Percentiles rank a stretch among this genome's conserved stretches.
Conservation (phyloP, 2,797 vertebrate genomes). For the Darevskia mixta region DNA sequence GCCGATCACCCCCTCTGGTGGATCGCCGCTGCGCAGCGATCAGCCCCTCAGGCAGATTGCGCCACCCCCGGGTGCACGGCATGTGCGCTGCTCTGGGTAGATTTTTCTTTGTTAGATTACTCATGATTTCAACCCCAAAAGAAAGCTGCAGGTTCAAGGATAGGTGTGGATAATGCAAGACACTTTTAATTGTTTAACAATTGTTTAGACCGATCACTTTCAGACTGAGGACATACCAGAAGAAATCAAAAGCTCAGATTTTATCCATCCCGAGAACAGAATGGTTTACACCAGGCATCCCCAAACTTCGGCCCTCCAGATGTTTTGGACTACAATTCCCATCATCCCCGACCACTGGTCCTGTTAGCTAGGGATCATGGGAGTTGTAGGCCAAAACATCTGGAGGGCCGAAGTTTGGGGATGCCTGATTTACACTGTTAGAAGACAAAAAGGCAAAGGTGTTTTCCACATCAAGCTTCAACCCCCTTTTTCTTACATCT, state of each 20-base stretch:
- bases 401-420: too few relatives aligned
- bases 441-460: neutral
- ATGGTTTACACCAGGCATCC: neutral
- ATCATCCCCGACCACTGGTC: too few relatives aligned
- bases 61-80: too few relatives aligned
- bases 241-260: neutral
- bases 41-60: too few relatives aligned
- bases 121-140: neutral
- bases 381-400: too few relatives aligned
- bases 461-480: neutral
- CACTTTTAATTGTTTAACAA: neutral
- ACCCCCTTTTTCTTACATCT: neutral
- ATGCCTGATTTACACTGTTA: neutral
- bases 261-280: neutral
- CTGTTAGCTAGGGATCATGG: too few relatives aligned
- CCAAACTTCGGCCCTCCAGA: too few relatives aligned
- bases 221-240: neutral
- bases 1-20: too few relatives aligned
- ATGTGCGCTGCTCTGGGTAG: neutral
- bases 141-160: neutral
- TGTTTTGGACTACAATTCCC: too few relatives aligned
- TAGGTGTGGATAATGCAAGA: neutral
- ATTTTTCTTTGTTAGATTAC: neutral
- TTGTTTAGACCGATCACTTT: neutral
- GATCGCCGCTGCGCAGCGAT: rapidly evolving